phyloP scores from a whole-genome alignment of 2,797 vertebrate genomes.

The Scolopax rusticola region DNA sequence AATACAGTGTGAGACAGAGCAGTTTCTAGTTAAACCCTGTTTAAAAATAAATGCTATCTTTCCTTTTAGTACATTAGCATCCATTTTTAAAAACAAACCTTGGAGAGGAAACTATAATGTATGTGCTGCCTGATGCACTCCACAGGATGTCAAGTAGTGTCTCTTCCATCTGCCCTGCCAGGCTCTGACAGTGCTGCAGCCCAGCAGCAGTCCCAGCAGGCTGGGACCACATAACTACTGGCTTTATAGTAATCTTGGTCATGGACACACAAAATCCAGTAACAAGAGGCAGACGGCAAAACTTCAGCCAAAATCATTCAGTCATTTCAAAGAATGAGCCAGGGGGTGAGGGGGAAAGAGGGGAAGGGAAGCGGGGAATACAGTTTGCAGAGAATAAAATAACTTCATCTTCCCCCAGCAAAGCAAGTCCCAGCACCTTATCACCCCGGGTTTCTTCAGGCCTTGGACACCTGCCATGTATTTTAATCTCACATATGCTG shows the following conservation, averaged over 20 bases:
- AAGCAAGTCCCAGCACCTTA: not conserved
- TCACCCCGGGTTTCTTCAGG: not conserved
- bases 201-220: not conserved
- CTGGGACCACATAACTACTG: not conserved
- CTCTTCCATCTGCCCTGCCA: not conserved
- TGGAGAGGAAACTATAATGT: not conserved
- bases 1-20: not conserved
- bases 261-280: not conserved
- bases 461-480: not conserved
- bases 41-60: conserved; percentile 28
- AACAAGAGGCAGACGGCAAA: not conserved
- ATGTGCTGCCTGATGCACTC: not conserved
- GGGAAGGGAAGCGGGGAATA: not conserved
- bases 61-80: conserved; percentile 5
- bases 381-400: not conserved
- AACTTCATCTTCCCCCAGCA: not conserved
- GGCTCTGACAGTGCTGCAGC: not conserved
- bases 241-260: not conserved
- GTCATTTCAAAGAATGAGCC: not conserved
- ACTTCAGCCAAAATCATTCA: not conserved
- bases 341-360: accelerated
- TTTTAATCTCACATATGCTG: not conserved
- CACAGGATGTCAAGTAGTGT: not conserved
- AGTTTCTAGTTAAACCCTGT: not conserved
- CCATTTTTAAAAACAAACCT: not conserved